Base-by-base conservation (phyloP, 2,113 vertebrate species). In the Anolis carolinensis region DNA sequence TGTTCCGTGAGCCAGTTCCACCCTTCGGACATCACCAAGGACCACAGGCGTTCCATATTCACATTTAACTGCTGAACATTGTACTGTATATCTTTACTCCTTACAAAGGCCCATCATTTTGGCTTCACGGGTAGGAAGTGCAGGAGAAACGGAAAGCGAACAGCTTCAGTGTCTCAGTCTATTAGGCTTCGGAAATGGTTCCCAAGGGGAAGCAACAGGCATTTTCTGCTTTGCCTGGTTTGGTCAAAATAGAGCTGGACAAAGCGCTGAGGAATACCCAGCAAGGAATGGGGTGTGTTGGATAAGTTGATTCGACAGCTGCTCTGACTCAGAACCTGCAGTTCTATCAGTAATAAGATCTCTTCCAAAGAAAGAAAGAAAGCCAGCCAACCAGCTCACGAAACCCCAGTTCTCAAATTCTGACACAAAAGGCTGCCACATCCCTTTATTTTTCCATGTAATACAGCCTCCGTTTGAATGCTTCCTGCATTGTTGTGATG, bases 291-390 rank as follows among this genome's bases (percentile, higher is more conserved):
- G 10, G 71, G 68, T 73, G 67, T 30, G 55, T 73, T 67, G 16
- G 6, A 50, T 39, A 70, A 84, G 59, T n/a, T 44, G 68, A 0
- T 79, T 80, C 65, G 78, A 86, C 85, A 86, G 85, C 78, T 86
- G 70, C 34, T 81, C 71, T 4, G n/a, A 9, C 55, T 81, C 59
- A 34, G 30, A 81, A 74, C 65, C 70, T 30, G 70, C 72, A 65
- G 59, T 67, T 77, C 74, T 77, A 34, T 50, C 74, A 11, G 70
- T 73, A 65, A 81, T 73, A 86, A 62, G 50, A 86, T 27, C 68
- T 73, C 68, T 65, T 80, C 39, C 68, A 44, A 59, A 50, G 62
- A 50, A n/a, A 30, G n/a, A 11, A 27, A 18, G 21, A 62, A 39
- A 65, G 52, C 25, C 23, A 30, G 13, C 32, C 11, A 25, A 16